Base-by-base conservation (phyloP, 2,113 vertebrate species). In the Chionomys nivalis region DNA sequence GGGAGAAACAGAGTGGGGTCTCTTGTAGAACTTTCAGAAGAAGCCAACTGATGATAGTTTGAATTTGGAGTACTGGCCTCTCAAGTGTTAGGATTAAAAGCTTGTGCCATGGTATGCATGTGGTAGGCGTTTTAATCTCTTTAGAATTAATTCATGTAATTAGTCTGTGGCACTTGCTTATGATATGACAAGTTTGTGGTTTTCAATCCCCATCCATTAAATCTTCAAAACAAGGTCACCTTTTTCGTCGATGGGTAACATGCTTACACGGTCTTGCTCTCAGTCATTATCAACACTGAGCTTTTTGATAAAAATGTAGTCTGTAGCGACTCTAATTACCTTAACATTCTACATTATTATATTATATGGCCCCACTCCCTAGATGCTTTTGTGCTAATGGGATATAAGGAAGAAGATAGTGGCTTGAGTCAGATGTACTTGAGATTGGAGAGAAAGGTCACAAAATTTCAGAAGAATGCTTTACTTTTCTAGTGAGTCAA, bases 221-320 rank as follows among this genome's bases (percentile, higher is more conserved):
- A 33, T 26, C 65, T 89, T 89, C 61, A 92, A 94, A 82, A 73
- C 83, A 61, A 58, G 82, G 55, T 85, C 52, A 92, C 63, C 52
- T 78, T 82, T 7, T 66, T 87, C 42, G 66, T 90, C 42, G 73
- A 47, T 82, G n/a, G 79, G 89, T 11, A 55, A 19, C 17, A 72
- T 26, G 76, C n/a, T 78, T 55, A 55, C 82, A 81, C 11, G 58
- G 33, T 58, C 47, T 83, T 82, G 36, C 52, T n/a, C 23, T 26
- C 94, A 44, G 63, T 28, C 16, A 93, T 42, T 55, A 63, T 87
- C 91, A 86, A 66, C 21, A 17, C 21, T 28, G 17, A 7, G 81
- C 9, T 33, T 82, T 14, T 81, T 47, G 21, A 65, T 70, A 83
- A 55, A 83, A 82, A 58, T 52, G 44, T 26, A 72, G 6, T n/a